phyloP scores from a whole-genome alignment of 2,888 invertebrate species.

The Chrysina gloriosa region DNA sequence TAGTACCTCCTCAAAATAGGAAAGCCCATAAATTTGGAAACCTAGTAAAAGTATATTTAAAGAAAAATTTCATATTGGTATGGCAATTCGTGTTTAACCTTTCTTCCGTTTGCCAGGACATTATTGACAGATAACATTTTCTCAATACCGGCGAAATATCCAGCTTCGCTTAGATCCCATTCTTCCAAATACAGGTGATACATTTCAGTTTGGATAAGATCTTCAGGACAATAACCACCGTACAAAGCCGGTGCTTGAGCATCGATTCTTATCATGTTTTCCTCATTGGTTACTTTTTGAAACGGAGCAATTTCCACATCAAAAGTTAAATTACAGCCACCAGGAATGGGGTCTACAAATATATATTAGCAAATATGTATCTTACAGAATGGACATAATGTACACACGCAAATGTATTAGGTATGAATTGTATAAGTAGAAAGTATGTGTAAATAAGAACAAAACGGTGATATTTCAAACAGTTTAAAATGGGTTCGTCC shows the following conservation, averaged over 20 bases:
- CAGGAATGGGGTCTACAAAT: conserved; percentile 78
- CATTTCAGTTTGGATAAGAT: conserved; percentile 65
- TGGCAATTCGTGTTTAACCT: too few relatives aligned
- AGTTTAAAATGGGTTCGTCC: too few relatives aligned
- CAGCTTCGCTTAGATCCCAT: conserved; percentile 67
- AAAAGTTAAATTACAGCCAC: conserved; percentile 82
- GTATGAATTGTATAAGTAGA: too few relatives aligned
- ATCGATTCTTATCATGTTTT: conserved; percentile 68
- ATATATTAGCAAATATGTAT: too few relatives aligned
- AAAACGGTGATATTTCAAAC: too few relatives aligned
- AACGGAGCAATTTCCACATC: conserved; percentile 71
- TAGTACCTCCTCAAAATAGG: conserved; percentile 65
- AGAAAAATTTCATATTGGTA: too few relatives aligned
- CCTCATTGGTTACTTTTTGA: conserved; percentile 64
- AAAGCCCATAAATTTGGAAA: conserved; percentile 15
- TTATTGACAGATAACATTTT: conserved; percentile 72
- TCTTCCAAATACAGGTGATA: conserved; percentile 75
- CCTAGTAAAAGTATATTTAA: conserved; percentile 15
- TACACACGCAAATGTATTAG: too few relatives aligned
- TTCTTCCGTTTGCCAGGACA: conserved; percentile 67
- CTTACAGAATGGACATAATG: too few relatives aligned
- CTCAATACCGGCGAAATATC: conserved; percentile 72
- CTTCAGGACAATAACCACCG: conserved; percentile 60
- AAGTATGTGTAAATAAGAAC: too few relatives aligned
- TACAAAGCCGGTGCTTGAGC: conserved; percentile 67